Evolutionary conservation across 2,797 vertebrate species (phyloP), one percentile per base, ranked within the genome.

Genomic region (Microctenopoma lineatum): DNA sequence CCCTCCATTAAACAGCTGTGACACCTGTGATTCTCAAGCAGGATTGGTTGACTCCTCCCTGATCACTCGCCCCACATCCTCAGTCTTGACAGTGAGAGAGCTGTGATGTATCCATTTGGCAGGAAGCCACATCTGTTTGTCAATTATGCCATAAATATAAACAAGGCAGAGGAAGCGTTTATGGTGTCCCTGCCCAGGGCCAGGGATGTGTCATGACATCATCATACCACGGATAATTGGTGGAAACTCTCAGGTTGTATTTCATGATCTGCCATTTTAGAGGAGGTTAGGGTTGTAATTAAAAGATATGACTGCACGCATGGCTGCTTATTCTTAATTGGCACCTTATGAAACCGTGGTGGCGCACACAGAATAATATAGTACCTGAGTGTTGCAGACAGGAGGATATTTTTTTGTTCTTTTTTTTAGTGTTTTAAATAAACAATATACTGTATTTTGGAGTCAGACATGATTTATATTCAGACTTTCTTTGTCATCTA

Each of bases 81-180:
- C 67, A 9, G 53, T 44, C 56, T 73, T 78, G 53, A 59, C 59
- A 67, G 47, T 64, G 58, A 80, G 73, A 82, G 78, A 44, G 80
- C 72, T 48, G 79, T 84, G 83, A 87, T 90, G 83, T 81, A 79
- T 74, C 74, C 80, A 71, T 81, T 90, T 88, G 88, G 88, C 89
- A 81, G 47, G 44, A 77, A 77, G 87, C 86, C 86, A 80, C 80
- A 85, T 87, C 79, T 87, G 87, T 84, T 90, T 91, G 84, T 90
- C 90, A 90, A 81, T 87, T 86, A 90, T 73, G 77, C 85, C 81
- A 83, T 93, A 92, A 93, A 94, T 90, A 92, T 85, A 87, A 84
- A 90, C 84, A 87, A 81, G 84, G 66, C 86, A 77, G 79, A 59
- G 58, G 81, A 85, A 66, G 59, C 80, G 63, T 90, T 89, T 88